Evolutionary conservation across 2,113 vertebrate genomes (phyloP).

Genomic region (Bombycilla garrulus): DNA sequence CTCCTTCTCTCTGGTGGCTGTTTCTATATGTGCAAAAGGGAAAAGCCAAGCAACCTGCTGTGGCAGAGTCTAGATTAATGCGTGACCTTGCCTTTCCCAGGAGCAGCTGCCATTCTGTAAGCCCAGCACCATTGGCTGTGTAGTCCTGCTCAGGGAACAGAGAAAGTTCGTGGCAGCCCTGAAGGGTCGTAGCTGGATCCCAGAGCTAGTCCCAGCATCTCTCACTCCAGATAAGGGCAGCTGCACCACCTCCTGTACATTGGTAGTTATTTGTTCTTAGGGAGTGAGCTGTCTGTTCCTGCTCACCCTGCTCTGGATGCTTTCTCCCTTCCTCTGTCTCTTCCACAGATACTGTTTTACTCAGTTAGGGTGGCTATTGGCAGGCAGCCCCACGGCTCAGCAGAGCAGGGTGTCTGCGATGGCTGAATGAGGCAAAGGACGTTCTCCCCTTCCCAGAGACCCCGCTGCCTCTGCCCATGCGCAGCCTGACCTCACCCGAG

Average conservation of each 20-base stretch:
- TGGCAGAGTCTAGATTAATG: accelerated
- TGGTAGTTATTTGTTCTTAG: accelerated
- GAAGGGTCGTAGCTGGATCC: background rate
- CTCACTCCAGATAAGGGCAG: background rate
- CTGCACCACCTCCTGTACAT: accelerated
- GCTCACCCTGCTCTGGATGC: background rate
- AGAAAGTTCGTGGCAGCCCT: background rate
- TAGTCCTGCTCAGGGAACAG: background rate
- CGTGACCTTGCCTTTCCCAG: background rate
- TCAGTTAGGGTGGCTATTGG: background rate
- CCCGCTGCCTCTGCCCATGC: accelerated
- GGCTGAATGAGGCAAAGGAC: accelerated
- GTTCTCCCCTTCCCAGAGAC: background rate
- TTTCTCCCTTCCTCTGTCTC: background rate
- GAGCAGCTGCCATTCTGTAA: accelerated
- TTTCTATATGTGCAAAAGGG: background rate
- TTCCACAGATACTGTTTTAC: background rate
- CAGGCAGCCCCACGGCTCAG: background rate
- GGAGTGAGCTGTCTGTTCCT: background rate
- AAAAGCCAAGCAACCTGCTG: background rate
- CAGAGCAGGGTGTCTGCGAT: background rate
- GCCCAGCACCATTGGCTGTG: background rate
- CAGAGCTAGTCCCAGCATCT: background rate
- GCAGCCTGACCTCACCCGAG: accelerated
- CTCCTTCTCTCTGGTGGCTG: background rate